Conservation (phyloP, 2,113 vertebrate species). For the Sprattus sprattus region DNA sequence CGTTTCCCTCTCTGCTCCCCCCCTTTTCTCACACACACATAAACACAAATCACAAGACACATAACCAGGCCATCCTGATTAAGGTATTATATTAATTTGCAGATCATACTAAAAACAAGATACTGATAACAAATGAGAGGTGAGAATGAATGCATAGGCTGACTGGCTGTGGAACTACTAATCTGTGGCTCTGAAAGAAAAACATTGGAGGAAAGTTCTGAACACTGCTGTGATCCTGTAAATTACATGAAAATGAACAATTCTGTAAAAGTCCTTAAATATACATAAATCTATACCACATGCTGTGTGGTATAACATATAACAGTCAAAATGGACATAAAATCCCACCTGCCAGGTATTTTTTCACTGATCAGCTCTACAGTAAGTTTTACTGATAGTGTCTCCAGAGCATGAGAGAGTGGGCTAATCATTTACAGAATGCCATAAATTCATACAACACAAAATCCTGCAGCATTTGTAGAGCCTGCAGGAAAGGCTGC, state of each 20-base stretch:
- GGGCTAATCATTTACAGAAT: not conserved
- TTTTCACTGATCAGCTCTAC: not conserved
- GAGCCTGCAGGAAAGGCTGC: not conserved
- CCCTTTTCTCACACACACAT: not conserved
- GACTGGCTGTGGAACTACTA: not conserved
- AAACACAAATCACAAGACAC: not conserved
- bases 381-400: not conserved
- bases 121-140: not conserved
- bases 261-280: not conserved
- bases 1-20: not conserved
- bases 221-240: not conserved
- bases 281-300: not conserved
- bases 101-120: not conserved
- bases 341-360: conserved; percentile 2
- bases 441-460: not conserved
- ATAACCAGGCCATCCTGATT: not conserved
- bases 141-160: not conserved
- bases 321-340: not conserved
- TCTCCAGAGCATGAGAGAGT: not conserved
- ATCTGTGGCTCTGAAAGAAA: not conserved
- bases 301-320: not conserved
- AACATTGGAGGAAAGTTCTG: not conserved
- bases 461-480: not conserved
- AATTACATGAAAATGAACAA: not conserved
- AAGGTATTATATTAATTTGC: not conserved